Evolutionary conservation across 2,113 vertebrate species (phyloP).

Genomic region (Myotis yumanensis): DNA sequence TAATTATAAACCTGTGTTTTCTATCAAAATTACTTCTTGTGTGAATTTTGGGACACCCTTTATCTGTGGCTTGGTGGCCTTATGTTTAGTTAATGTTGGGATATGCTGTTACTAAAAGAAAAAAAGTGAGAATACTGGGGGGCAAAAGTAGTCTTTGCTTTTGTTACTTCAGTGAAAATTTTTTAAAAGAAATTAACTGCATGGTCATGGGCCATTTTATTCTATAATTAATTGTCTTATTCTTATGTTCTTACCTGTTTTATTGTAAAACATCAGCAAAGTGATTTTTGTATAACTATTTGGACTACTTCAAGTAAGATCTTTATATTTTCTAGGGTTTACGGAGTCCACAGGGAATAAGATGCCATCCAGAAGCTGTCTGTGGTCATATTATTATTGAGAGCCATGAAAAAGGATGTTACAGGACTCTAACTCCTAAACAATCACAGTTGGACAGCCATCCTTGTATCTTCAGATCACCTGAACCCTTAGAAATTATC

Average conservation of each 20-base stretch:
- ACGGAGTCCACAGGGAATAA: conserved; percentile 56
- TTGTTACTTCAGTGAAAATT: conserved; percentile 33
- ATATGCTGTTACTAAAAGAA: conserved; percentile 24
- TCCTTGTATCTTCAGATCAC: background rate
- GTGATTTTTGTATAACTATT: conserved; percentile 37
- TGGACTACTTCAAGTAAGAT: conserved; percentile 37
- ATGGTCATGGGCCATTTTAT: conserved; percentile 36
- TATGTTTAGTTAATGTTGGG: background rate
- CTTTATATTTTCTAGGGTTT: conserved; percentile 68
- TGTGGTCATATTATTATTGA: conserved; percentile 34
- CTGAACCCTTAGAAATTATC: conserved; percentile 42
- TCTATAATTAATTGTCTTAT: background rate
- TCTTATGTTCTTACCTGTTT: conserved; percentile 22
- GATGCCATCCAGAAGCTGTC: conserved; percentile 41
- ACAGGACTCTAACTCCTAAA: conserved; percentile 16
- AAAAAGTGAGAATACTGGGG: background rate
- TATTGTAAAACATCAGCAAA: conserved; percentile 31
- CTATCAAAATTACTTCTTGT: no score
- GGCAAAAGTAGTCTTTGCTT: background rate
- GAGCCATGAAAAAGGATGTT: conserved; percentile 39
- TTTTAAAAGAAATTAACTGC: conserved; percentile 24
- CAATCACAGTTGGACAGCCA: conserved; percentile 44
- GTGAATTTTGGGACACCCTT: no score
- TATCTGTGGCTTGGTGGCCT: background rate
- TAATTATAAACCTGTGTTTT: no score